Percentiles rank a stretch among this genome's conserved stretches.
These are phyloP conservation scores for Albula goreensis DNA, from an alignment of 2,113 vertebrate genomes.

Conservation along the genomic window DNA sequence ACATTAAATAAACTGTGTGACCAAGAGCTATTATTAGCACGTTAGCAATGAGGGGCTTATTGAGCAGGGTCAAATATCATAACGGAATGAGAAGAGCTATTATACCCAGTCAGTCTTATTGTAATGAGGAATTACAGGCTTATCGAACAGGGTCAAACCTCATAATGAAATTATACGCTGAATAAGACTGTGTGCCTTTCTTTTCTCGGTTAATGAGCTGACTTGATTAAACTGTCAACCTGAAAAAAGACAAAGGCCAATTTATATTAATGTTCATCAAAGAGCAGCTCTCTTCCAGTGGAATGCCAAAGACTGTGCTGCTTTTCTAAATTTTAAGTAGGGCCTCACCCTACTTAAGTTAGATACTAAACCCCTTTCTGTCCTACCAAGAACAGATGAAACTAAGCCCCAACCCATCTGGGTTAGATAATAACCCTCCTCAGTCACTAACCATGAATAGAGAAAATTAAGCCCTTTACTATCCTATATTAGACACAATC, in stretches of 20 bases:
- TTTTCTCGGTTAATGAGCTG: constrained; percentile 52
- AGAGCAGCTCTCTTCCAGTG: neutral
- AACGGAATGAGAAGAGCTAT: constrained; percentile 25
- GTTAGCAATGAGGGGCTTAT: constrained; percentile 3
- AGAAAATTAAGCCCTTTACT: too few species aligned
- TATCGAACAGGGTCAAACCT: constrained; percentile 25
- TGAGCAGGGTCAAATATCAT: neutral
- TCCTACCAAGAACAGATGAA: too few species aligned
- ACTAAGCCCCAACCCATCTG: too few species aligned
- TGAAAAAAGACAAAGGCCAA: constrained; percentile 52
- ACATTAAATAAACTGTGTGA: neutral
- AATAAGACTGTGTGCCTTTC: constrained; percentile 20
- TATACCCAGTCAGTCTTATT: constrained; percentile 27
- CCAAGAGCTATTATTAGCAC: neutral
- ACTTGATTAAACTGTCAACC: constrained; percentile 47
- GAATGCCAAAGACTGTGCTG: neutral
- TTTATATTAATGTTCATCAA: constrained; percentile 45
- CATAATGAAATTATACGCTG: constrained; percentile 39
- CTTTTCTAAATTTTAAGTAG: neutral
- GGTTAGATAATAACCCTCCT: too few species aligned
- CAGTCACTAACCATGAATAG: too few species aligned
- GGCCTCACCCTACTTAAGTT: neutral
- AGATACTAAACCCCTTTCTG: too few species aligned
- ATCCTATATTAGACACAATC: too few species aligned
- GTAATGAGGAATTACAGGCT: neutral